phyloP scores from a whole-genome alignment of 2,888 invertebrate genomes.

The Andricus quercusramuli region DNA sequence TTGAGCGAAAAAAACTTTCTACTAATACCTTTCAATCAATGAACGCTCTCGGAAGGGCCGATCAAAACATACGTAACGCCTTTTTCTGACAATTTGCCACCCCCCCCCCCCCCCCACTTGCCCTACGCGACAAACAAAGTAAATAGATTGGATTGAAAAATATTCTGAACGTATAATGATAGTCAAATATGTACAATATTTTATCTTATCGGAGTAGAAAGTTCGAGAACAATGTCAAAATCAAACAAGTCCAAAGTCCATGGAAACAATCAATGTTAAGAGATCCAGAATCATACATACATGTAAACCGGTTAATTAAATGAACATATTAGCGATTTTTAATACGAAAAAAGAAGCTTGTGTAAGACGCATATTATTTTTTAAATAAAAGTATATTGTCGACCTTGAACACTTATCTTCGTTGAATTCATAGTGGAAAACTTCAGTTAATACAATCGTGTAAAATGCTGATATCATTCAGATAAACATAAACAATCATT shows the following conservation, averaged over 20 bases:
- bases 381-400: not conserved
- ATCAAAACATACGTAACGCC: too few relatives aligned
- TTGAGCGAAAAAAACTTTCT: too few relatives aligned
- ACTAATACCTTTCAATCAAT: too few relatives aligned
- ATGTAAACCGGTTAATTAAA: not conserved
- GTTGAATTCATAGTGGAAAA: not conserved
- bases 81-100: too few relatives aligned
- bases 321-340: not conserved
- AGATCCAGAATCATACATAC: not conserved
- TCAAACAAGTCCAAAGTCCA: constrained; percentile 4
- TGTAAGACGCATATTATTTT: not conserved
- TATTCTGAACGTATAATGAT: too few relatives aligned
- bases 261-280: not conserved
- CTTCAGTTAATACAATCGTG: not conserved
- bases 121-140: too few relatives aligned
- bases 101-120: too few relatives aligned
- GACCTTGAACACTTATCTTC: not conserved
- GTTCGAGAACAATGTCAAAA: not conserved
- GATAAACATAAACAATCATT: not conserved
- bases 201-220: not conserved
- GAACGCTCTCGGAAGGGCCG: too few relatives aligned
- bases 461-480: not conserved
- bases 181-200: not conserved
- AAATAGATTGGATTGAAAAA: too few relatives aligned
- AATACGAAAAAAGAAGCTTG: not conserved